phyloP scores from a whole-genome alignment of 1,140 invertebrate genomes.

The Leptinotarsa defecta region DNA sequence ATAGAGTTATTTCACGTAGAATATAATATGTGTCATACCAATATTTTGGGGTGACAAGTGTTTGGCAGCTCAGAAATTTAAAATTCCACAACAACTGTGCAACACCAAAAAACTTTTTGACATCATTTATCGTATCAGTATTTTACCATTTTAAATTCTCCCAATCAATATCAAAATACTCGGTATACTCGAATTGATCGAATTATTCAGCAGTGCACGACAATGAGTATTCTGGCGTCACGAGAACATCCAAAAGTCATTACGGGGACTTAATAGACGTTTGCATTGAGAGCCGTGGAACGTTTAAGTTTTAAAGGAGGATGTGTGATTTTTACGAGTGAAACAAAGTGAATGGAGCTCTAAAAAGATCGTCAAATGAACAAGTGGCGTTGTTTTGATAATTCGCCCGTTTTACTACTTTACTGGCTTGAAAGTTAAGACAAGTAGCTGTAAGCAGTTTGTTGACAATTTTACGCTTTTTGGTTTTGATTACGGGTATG shows the following conservation, averaged over 20 bases:
- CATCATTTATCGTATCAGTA: too few relatives aligned
- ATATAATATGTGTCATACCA: too few relatives aligned
- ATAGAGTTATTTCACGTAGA: too few relatives aligned
- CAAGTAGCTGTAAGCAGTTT: not conserved
- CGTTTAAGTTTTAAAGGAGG: slow-evolving; percentile 16
- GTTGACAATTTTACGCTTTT: slow-evolving; percentile 5
- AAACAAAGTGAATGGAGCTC: slow-evolving; percentile 21
- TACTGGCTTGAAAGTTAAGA: not conserved
- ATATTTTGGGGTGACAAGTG: too few relatives aligned
- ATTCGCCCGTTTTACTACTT: slow-evolving; percentile 12
- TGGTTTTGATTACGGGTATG: not conserved
- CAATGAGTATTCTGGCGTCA: not conserved
- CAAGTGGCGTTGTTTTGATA: slow-evolving; percentile 22
- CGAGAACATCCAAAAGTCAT: slow-evolving; percentile 10
- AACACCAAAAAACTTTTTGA: too few relatives aligned
- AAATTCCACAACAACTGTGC: too few relatives aligned
- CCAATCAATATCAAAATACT: too few relatives aligned
- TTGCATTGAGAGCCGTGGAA: slow-evolving; percentile 10
- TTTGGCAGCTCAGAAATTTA: too few relatives aligned
- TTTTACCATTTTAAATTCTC: too few relatives aligned
- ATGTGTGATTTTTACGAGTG: slow-evolving; percentile 24
- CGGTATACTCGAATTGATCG: too few relatives aligned
- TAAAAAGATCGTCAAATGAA: slow-evolving; percentile 21
- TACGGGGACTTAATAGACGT: slow-evolving; percentile 14
- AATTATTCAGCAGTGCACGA: not conserved